phyloP scores from a whole-genome alignment of 2,888 invertebrate genomes.

The Nymphalis urticae region DNA sequence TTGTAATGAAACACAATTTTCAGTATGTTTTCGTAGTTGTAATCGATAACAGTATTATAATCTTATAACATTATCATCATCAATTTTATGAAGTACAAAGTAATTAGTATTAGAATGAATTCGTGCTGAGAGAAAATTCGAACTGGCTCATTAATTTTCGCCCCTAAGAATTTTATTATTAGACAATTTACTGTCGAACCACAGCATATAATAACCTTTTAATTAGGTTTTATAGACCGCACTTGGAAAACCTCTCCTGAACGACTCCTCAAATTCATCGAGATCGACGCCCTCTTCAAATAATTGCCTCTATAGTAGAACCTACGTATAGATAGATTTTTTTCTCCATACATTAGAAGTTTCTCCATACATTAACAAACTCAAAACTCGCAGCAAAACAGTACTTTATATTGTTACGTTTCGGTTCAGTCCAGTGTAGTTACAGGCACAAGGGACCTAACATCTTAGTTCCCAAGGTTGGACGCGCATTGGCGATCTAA shows the following conservation, averaged over 20 bases:
- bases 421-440: too few relatives aligned
- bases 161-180: slow-evolving; percentile 2
- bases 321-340: slow-evolving; percentile 29
- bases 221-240: slow-evolving; percentile 23
- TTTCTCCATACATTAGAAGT: background rate
- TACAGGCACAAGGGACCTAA: too few relatives aligned
- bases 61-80: too few relatives aligned
- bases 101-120: slow-evolving; percentile 7
- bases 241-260: slow-evolving; percentile 14
- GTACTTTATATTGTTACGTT: too few relatives aligned
- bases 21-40: too few relatives aligned
- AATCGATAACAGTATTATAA: background rate
- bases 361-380: background rate
- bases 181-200: slow-evolving; percentile 6
- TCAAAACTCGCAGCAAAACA: too few relatives aligned
- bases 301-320: slow-evolving; percentile 46
- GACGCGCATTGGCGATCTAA: too few relatives aligned
- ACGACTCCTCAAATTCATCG: slow-evolving; percentile 36
- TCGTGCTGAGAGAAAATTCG: background rate
- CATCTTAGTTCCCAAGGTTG: too few relatives aligned
- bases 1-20: too few relatives aligned
- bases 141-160: background rate
- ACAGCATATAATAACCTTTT: slow-evolving; percentile 22
- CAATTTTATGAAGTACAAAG: background rate
- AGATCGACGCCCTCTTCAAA: slow-evolving; percentile 41